Conservation (phyloP, 1,140 invertebrate genomes). For the Rhopalosiphum padi region DNA sequence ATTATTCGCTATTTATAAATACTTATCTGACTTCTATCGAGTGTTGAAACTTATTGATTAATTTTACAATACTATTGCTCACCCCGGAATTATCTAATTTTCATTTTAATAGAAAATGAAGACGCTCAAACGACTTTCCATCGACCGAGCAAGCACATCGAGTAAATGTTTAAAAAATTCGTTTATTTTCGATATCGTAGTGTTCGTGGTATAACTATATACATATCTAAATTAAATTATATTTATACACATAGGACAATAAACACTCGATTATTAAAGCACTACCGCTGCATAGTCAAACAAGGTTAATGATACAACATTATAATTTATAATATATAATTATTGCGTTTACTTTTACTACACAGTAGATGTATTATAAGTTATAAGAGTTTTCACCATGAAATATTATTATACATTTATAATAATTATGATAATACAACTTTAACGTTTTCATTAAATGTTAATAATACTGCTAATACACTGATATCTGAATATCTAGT, state of each 20-base stretch:
- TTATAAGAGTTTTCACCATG: background rate
- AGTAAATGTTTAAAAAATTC: background rate
- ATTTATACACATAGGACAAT: too few species aligned
- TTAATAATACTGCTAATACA: background rate
- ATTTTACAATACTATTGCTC: background rate
- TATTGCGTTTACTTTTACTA: conserved; percentile 3
- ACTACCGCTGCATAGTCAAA: background rate
- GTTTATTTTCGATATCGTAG: background rate
- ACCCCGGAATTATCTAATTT: background rate
- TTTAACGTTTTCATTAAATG: background rate
- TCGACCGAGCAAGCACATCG: too few species aligned
- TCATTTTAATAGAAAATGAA: background rate
- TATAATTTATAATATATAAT: conserved; percentile 1
- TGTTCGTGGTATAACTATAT: background rate
- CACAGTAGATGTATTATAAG: background rate
- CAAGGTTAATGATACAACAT: background rate
- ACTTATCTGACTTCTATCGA: too few species aligned
- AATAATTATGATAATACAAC: background rate
- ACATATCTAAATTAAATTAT: too few species aligned
- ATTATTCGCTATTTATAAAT: too few species aligned
- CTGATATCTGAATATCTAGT: background rate
- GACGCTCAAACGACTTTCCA: too few species aligned
- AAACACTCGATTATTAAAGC: background rate
- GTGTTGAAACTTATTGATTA: background rate
- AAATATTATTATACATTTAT: background rate